phyloP scores from a whole-genome alignment of 1,140 invertebrate genomes.

The Drosophila trapezifrons region DNA sequence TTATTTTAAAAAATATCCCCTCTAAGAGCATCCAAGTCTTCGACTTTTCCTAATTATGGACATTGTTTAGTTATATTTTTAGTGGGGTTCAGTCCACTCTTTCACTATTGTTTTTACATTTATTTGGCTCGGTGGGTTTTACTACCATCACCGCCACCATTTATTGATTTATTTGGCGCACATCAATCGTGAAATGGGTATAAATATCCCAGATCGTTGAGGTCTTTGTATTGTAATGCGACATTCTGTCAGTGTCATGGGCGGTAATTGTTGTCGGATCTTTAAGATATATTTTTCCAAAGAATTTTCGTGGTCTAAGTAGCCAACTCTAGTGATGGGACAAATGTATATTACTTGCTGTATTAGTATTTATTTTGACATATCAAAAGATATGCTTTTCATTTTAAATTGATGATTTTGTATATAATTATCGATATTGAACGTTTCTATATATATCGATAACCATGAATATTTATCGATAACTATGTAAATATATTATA shows the following conservation, averaged over 20 bases:
- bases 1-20: not conserved
- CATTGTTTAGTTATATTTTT: not conserved
- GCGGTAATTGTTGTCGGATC: constrained; percentile 65
- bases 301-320: constrained; percentile 13
- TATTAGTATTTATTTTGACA: not conserved
- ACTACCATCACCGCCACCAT: not conserved
- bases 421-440: no score
- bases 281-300: constrained; percentile 3
- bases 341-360: not conserved
- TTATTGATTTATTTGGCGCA: constrained; percentile 33
- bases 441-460: no score
- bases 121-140: not conserved
- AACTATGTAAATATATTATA: no score
- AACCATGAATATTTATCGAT: no score
- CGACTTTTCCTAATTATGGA: not conserved
- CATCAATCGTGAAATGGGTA: constrained; percentile 20
- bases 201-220: constrained; percentile 9
- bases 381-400: not conserved
- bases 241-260: constrained; percentile 73
- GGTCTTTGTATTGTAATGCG: constrained; percentile 27
- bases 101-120: constrained; percentile 19
- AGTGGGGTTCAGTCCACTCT: not conserved
- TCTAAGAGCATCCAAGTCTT: not conserved
- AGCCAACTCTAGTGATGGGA: constrained; percentile 5
- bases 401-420: no score